Evolutionary conservation across 2,888 invertebrate genomes (phyloP).

Genomic region (Synanthedon vespiformis): DNA sequence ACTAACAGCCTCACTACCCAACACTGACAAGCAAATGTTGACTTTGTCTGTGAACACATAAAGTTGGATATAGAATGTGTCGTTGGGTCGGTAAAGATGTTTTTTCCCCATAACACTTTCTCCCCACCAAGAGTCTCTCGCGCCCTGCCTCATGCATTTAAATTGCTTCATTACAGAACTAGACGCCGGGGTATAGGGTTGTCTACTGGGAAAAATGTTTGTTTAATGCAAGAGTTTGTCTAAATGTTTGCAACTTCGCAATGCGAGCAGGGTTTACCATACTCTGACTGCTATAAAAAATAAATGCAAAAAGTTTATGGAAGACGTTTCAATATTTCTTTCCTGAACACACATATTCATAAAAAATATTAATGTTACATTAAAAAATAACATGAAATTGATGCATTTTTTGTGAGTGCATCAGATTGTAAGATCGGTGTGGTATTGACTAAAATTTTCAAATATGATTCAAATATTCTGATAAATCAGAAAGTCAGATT

Average conservation of each 20-base stretch:
- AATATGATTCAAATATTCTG: no score
- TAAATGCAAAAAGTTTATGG: no score
- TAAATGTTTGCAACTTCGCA: neutral
- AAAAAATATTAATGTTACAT: no score
- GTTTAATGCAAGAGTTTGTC: neutral
- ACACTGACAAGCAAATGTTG: conserved; percentile 3
- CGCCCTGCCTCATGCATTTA: conserved; percentile 73
- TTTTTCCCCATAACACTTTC: conserved; percentile 20
- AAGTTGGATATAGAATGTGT: conserved; percentile 13
- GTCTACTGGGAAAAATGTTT: conserved; percentile 19
- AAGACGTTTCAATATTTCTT: no score
- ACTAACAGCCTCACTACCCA: conserved; percentile 11
- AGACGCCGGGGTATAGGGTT: conserved; percentile 61
- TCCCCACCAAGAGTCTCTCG: conserved; percentile 62
- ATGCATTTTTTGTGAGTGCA: no score
- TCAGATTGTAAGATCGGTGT: no score
- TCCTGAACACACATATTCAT: no score
- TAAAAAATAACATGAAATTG: no score
- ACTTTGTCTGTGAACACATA: conserved; percentile 4
- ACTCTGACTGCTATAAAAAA: no score
- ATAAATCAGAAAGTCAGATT: no score
- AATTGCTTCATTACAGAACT: conserved; percentile 71
- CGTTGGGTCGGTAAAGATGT: conserved; percentile 18
- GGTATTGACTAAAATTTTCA: no score
- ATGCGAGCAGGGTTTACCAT: no score